Base-by-base conservation (phyloP, 2,113 vertebrate species). In the Psophia crepitans region DNA sequence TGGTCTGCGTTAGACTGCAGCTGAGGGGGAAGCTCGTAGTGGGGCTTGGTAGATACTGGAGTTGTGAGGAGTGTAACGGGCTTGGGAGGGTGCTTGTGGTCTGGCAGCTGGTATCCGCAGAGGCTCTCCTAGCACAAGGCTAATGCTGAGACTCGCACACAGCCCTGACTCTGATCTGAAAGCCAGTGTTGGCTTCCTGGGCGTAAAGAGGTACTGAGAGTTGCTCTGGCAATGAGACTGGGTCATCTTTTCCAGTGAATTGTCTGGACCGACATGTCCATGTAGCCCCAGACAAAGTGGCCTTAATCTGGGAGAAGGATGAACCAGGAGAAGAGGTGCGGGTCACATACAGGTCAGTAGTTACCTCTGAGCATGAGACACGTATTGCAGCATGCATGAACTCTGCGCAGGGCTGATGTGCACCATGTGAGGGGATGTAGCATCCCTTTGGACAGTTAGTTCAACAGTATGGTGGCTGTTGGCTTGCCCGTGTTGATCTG, bases 231-330 rank as follows among this genome's bases (percentile, higher is more conserved):
- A 77, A 5, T 94, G 46, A 90, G 14, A 17, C 39, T 66, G 75
- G 28, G n/a, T 95, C 7, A 5, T 96, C 46, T 87, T 78, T 91
- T 96, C 56, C 94, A 98, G 97, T 98, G 88, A 98, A 98, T 80
- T 98, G 96, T 70, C 66, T 98, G 89, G 98, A 98, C 60, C 91
- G 96, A 44, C 98, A 98, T 4, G 97, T 97, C 77, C 97, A 97
- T 21, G 90, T 53, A 65, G 91, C 87, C n/a, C 96, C 97, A 37
- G 93, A 97, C 48, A 97, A 96, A 95, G 96, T 97, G 77, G 97
- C 98, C 35, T 90, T 98, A 53, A 97, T 98, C 68, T 98, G 98
- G 98, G 97, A 98, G 96, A 97, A 95, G 85, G 98, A 98, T 89
- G 97, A 97, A 58, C 98, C 97, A 5, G 96, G 97, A 69, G 53